Evolutionary conservation across 2,113 vertebrate species (phyloP), one percentile per base, ranked within the genome.

Genomic region (Burhinus bistriatus): DNA sequence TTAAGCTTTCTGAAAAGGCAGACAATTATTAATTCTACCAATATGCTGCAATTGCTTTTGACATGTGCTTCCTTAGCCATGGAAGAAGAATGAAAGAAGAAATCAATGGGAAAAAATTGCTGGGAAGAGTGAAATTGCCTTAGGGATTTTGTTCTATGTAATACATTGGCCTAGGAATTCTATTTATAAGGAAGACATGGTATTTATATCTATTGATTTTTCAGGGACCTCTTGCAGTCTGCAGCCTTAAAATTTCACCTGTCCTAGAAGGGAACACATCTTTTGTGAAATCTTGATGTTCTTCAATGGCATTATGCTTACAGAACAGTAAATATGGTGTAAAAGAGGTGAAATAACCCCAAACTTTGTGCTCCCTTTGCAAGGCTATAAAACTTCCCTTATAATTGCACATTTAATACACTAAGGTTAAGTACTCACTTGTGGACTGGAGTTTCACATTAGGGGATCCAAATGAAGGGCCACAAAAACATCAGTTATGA

Each of bases 181-280:
- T 92, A 90, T 82, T 92, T 92, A 76, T 82, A 93, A 95, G 72
- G 64, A 94, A 87, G 89, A 85, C 45, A 61, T 2, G 6, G 54
- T 77, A 94, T 91, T 92, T 95, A 57, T 84, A 95, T 51, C 25
- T 61, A 95, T 70, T 62, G 81, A 92, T 96, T 95, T 95, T 91
- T 83, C 45, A 80, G 49, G 26, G 65, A 87, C 42, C 49, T 87
- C 69, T 69, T 83, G 38, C 57, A 95, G 76, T 69, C 49, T 68
- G 44, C 36, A 77, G 45, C 10, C 23, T 80, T 87, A 93, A 91
- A 96, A 95, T 87, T 91, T 81, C 36, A 95, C 80, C 70, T 69
- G 27, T 82, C 77, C 61, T 84, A 66, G 59, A 91, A 87, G 19
- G 3, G n/a, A 75, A 81, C 55, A 47, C 16, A 86, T 52, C 51